A percentile compares a stretch with the other conserved stretches of the same genome.
Conservation (phyloP, 2,797 vertebrate genomes). For the Odontamblyopus lacepedii region DNA sequence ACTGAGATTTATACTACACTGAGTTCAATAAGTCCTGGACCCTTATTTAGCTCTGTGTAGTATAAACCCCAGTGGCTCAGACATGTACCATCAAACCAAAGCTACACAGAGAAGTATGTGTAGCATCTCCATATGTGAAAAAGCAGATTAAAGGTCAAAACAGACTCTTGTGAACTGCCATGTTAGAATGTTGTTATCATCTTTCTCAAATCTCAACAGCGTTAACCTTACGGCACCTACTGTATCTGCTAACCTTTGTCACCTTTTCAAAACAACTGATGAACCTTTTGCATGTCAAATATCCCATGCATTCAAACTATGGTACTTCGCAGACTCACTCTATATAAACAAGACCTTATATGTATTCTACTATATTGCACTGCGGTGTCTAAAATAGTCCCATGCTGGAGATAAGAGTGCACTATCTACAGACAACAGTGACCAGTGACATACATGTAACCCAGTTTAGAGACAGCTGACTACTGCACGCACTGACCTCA, state of each 20-base stretch:
- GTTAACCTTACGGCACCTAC: no score
- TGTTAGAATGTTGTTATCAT: no score
- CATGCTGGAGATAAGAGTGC: slow-evolving; percentile 30
- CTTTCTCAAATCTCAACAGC: no score
- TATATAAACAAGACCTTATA: slow-evolving; percentile 17
- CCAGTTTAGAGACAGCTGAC: slow-evolving; percentile 27
- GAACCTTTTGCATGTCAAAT: background rate
- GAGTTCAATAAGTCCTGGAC: no score
- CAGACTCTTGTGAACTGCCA: no score
- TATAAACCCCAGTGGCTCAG: no score
- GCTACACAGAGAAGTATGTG: no score
- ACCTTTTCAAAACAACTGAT: slow-evolving; percentile 11
- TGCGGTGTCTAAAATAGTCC: slow-evolving; percentile 23
- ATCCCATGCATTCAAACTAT: background rate
- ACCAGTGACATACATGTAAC: slow-evolving; percentile 21
- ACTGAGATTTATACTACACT: no score
- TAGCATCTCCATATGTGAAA: no score
- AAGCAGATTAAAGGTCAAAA: no score
- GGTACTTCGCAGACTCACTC: background rate
- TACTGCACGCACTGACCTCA: background rate
- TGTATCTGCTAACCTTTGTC: background rate
- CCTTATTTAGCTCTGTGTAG: no score
- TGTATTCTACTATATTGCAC: slow-evolving; percentile 22
- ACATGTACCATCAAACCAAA: no score
- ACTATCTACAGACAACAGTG: slow-evolving; percentile 27